Evolutionary conservation across 2,797 vertebrate genomes (phyloP).

Genomic region (Martes flavigula): DNA sequence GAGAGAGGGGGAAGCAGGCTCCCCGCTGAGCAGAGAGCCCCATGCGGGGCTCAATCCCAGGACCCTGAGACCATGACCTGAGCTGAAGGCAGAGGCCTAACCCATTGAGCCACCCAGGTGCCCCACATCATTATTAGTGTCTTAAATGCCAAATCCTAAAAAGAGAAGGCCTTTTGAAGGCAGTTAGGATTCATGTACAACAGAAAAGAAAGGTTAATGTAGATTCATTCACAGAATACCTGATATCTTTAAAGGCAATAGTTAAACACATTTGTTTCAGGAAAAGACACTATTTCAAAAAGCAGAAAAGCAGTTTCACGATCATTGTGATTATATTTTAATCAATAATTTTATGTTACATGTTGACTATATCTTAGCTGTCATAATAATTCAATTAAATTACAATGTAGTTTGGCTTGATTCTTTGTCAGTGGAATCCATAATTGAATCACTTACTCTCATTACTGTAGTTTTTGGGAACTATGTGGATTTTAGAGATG

Average conservation of each 20-base stretch:
- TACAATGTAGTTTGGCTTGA: not conserved
- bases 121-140: not conserved
- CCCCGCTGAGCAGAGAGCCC: too few species aligned
- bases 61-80: too few species aligned
- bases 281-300: not conserved
- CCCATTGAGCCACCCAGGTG: too few species aligned
- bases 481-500: not conserved
- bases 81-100: too few species aligned
- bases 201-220: not conserved
- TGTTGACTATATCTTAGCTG: not conserved
- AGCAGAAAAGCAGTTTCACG: not conserved
- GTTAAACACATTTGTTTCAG: not conserved
- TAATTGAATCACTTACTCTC: not conserved
- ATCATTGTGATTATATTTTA: not conserved
- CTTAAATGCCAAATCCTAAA: not conserved
- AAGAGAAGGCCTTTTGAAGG: not conserved
- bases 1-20: too few species aligned
- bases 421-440: conserved; percentile 27
- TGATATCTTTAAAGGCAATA: not conserved
- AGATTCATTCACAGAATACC: not conserved
- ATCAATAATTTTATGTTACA: not conserved
- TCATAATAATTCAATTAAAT: conserved; percentile 21
- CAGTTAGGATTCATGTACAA: not conserved
- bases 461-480: not conserved
- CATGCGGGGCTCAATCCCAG: too few species aligned